Base-by-base conservation (phyloP, 2,113 vertebrate genomes). In the Phalacrocorax carbo region DNA sequence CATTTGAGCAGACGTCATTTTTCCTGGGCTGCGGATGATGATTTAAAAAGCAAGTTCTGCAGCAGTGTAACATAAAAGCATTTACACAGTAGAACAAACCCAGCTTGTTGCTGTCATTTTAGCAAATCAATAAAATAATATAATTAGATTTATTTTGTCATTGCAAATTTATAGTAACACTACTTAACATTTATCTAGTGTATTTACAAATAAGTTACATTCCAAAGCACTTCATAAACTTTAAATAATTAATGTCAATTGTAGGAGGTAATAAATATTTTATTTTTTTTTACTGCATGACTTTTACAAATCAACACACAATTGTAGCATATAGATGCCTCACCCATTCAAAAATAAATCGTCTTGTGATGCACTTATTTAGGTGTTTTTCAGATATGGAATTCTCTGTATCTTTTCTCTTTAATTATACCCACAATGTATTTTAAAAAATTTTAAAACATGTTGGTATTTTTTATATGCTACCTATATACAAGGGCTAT, bases 181-280 rank as follows among this genome's bases (percentile, higher is more conserved):
- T 72, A 30, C 16, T 79, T 90, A 80, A 38, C 7, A 51, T 88
- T 91, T 85, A 86, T n/a, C 11, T 36, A 29, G 7, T 58, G 9
- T 72, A 58, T 88, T 82, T 88, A 77, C 8, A 80, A 90, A 76
- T 91, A 6, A 80, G 34, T 58, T 90, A 38, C 30, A 65, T 90
- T 90, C 11, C 13, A 90, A 92, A 82, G 22, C 29, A 82, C 22
- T 88, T 83, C 26, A 30, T 60, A 88, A 83, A 77, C 4, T 88
- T 90, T 82, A 46, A 90, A 90, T 85, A 85, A 95, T 51, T 79
- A 44, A 69, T 87, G 48, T 80, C 38, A 57, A 15, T 85, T 68
- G 17, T 61, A 93, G 48, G 92, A 82, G 25, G 5, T 6, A 58
- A 62, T 73, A 40, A 76, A 14, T 9, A 7, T 17, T 7, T 27